Percentiles rank a stretch among this genome's conserved stretches.
phyloP scores from a whole-genome alignment of 2,113 vertebrate species.

The Hippocampus guttulatus region DNA sequence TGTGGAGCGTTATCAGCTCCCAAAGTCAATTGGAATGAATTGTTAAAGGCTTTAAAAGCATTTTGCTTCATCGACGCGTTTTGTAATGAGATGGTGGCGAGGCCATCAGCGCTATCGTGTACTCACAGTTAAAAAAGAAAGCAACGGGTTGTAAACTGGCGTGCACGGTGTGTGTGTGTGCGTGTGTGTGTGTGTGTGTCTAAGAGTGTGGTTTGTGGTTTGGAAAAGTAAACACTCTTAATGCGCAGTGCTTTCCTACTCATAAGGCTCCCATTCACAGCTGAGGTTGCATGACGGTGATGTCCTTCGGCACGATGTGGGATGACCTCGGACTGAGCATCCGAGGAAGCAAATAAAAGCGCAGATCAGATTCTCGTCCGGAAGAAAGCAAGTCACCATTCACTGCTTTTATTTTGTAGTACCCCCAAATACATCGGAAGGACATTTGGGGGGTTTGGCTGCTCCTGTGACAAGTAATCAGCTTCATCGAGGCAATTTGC shows the following conservation, averaged over 20 bases:
- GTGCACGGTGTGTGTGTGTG: background rate
- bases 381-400: background rate
- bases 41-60: constrained; percentile 30
- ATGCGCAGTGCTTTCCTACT: constrained; percentile 37
- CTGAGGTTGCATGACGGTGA: constrained; percentile 59
- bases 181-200: constrained; percentile 2
- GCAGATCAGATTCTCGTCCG: background rate
- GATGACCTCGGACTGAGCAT: constrained; percentile 42
- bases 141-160: constrained; percentile 1
- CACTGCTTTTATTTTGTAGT: background rate
- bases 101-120: constrained; percentile 7
- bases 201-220: constrained; percentile 5
- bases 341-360: background rate
- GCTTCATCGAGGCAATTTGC: background rate
- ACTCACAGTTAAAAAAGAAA: constrained; percentile 16
- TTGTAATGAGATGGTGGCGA: constrained; percentile 30
- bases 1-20: constrained; percentile 15
- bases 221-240: constrained; percentile 25
- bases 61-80: constrained; percentile 26
- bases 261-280: constrained; percentile 55
- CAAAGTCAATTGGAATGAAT: constrained; percentile 41
- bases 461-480: background rate
- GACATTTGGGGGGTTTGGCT: background rate
- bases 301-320: constrained; percentile 61
- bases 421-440: background rate